A percentile compares a stretch with the other conserved stretches of the same genome.
These are phyloP conservation scores for Alosa alosa DNA, from an alignment of 2,113 vertebrate genomes.

Conservation along the genomic window DNA sequence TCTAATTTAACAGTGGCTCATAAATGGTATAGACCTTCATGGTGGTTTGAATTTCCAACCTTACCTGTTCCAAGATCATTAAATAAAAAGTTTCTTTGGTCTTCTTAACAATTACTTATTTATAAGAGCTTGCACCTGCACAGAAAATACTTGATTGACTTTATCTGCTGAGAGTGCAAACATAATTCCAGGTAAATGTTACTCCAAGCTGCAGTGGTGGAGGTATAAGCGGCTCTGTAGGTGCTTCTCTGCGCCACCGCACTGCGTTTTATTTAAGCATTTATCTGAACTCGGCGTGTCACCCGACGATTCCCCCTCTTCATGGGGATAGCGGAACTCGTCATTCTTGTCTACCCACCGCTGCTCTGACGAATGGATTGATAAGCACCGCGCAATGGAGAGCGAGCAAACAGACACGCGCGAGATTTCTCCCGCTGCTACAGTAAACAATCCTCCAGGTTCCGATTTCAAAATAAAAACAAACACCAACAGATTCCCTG, in stretches of 20 bases:
- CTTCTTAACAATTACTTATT: background rate
- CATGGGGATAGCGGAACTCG: background rate
- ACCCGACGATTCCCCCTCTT: background rate
- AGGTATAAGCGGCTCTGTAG: background rate
- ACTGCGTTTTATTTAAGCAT: background rate
- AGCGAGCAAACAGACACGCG: background rate
- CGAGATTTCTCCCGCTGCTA: background rate
- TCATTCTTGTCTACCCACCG: slow-evolving; percentile 3
- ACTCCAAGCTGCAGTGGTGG: background rate
- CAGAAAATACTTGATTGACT: background rate
- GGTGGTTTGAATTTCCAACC: background rate
- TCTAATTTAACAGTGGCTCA: background rate
- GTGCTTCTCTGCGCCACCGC: background rate
- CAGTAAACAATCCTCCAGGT: background rate
- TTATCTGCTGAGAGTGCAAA: background rate
- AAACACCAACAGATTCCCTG: background rate
- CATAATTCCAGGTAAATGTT: background rate
- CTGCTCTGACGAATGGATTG: slow-evolving; percentile 5
- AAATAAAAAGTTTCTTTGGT: background rate
- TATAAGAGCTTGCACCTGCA: background rate
- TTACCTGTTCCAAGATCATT: background rate
- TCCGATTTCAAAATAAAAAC: background rate
- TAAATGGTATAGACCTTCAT: background rate
- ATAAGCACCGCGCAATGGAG: background rate
- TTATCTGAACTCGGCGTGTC: background rate